Conservation (phyloP, 2,113 vertebrate species). For the Pandion haliaetus region DNA sequence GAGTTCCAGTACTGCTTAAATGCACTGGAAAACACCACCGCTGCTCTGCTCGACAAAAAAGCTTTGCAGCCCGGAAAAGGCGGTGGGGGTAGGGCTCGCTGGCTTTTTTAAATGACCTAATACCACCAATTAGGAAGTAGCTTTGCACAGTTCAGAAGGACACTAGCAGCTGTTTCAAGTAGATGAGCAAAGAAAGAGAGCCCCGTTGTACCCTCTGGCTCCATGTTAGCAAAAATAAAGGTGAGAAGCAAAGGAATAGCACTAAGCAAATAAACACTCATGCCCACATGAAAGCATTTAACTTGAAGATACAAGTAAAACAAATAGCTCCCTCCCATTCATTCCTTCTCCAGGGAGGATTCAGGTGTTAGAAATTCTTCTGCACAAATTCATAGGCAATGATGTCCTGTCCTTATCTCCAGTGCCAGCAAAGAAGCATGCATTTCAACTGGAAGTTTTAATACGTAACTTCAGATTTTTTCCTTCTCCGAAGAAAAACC, state of each 20-base stretch:
- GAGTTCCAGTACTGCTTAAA: constrained; percentile 1
- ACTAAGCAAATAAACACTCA: neutral
- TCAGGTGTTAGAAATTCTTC: neutral
- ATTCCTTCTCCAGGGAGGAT: neutral
- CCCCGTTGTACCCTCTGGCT: neutral
- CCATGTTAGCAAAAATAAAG: neutral
- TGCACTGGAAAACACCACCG: neutral
- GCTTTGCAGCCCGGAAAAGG: constrained; percentile 39
- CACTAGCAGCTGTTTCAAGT: constrained; percentile 5
- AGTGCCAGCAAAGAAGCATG: neutral
- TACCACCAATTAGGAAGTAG: constrained; percentile 31
- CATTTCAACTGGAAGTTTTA: neutral
- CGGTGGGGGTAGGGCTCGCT: neutral
- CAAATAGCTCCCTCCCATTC: neutral
- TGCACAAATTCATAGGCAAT: neutral
- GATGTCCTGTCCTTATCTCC: neutral
- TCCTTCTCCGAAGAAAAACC: neutral
- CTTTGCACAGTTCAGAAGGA: neutral
- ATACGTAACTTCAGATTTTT: neutral
- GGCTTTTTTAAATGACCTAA: constrained; percentile 55
- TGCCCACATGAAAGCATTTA: neutral
- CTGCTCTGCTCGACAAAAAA: neutral
- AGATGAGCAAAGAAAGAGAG: neutral
- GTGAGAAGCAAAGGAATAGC: neutral
- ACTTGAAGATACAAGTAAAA: neutral